A percentile compares a stretch with the other conserved stretches of the same genome.
Conservation (phyloP, 1,140 invertebrate genomes). For the Lepidurus apus region DNA sequence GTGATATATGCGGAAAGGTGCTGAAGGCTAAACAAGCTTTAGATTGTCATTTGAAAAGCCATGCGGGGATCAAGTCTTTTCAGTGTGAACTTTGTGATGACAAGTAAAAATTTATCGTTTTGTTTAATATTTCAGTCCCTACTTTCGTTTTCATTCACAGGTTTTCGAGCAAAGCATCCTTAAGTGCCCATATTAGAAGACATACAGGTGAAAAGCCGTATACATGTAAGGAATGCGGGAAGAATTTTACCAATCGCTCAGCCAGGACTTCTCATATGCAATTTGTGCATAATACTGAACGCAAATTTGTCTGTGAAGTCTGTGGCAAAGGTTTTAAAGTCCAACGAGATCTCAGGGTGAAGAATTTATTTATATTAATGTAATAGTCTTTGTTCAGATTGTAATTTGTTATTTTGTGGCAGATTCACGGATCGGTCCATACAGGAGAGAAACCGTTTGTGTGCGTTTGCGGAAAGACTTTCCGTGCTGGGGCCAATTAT, state of each 20-base stretch:
- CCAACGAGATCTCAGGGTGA: slow-evolving; percentile 34
- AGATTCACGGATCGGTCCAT: slow-evolving; percentile 17
- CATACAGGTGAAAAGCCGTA: slow-evolving; percentile 41
- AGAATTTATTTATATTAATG: slow-evolving; percentile 36
- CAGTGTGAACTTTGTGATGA: slow-evolving; percentile 27
- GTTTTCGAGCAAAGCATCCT: slow-evolving; percentile 24
- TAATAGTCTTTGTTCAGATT: slow-evolving; percentile 37
- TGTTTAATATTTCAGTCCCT: slow-evolving; percentile 5
- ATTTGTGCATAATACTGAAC: slow-evolving; percentile 27
- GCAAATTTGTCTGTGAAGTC: slow-evolving; percentile 25
- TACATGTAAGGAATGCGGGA: slow-evolving; percentile 39
- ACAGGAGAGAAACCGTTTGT: slow-evolving; percentile 34
- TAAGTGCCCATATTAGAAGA: slow-evolving; percentile 30
- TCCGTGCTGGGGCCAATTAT: slow-evolving; percentile 30
- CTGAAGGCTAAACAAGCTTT: slow-evolving; percentile 31
- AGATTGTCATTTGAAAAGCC: slow-evolving; percentile 31
- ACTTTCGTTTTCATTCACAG: neutral
- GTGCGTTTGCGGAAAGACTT: slow-evolving; percentile 31
- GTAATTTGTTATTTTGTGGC: slow-evolving; percentile 36
- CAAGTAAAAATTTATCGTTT: slow-evolving; percentile 6
- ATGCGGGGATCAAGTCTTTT: slow-evolving; percentile 31
- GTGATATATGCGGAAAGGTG: slow-evolving; percentile 32
- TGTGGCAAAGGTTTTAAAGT: slow-evolving; percentile 34
- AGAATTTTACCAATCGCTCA: slow-evolving; percentile 37
- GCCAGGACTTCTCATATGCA: slow-evolving; percentile 29